A percentile compares a stretch with the other conserved stretches of the same genome.
Evolutionary conservation across 2,113 vertebrate genomes (phyloP).

Genomic region (Mus musculus): DNA sequence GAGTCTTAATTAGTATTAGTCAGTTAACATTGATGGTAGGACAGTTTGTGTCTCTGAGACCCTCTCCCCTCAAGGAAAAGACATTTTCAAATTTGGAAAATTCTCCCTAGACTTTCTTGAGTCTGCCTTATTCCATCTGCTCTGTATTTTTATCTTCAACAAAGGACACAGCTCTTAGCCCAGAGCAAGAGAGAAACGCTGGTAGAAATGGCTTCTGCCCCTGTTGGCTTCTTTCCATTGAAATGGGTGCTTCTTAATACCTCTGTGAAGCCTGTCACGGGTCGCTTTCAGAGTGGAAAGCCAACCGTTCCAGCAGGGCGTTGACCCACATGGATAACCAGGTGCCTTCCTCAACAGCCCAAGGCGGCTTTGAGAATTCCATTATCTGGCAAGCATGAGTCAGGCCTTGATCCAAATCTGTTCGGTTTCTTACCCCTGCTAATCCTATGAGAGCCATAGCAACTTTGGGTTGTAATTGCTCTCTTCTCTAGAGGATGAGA

Average conservation of each 20-base stretch:
- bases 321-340: not conserved
- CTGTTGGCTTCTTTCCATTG: not conserved
- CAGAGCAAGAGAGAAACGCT: not conserved
- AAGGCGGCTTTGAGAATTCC: not conserved
- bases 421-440: not conserved
- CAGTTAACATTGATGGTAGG: not conserved
- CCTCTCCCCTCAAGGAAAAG: not conserved
- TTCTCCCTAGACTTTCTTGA: not conserved
- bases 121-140: not conserved
- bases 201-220: not conserved
- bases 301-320: not conserved
- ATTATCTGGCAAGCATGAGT: not conserved
- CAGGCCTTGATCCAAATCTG: not conserved
- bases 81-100: constrained; percentile 13
- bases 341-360: not conserved
- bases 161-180: not conserved
- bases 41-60: not conserved
- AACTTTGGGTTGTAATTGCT: not conserved
- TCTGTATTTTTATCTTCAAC: constrained; percentile 14
- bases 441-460: not conserved
- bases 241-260: not conserved
- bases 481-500: constrained; percentile 4
- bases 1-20: not conserved
- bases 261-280: not conserved
- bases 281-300: not conserved